phyloP scores from a whole-genome alignment of 2,113 vertebrate genomes.

The Ptyas mucosa region DNA sequence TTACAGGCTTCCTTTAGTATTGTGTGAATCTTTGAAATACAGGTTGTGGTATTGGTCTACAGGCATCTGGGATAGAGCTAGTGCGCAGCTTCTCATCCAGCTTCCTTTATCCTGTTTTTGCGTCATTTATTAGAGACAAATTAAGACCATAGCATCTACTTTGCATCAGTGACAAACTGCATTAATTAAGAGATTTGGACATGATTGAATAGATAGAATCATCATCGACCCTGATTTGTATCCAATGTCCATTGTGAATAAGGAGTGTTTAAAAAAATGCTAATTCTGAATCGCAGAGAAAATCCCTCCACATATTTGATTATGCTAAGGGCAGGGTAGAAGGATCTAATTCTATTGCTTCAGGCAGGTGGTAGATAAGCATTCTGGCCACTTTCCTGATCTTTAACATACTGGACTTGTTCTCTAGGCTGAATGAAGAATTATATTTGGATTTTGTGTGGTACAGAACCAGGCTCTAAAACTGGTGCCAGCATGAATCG shows the following conservation, averaged over 20 bases:
- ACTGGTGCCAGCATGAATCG: background rate
- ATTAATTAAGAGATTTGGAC: background rate
- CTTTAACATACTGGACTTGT: background rate
- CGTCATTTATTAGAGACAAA: background rate
- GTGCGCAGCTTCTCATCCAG: background rate
- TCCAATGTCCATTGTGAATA: background rate
- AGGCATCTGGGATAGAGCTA: background rate
- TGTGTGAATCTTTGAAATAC: background rate
- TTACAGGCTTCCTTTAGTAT: background rate
- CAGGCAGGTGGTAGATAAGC: background rate
- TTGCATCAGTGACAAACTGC: background rate
- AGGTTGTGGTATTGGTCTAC: background rate
- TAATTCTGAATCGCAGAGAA: background rate
- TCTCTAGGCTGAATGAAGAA: background rate
- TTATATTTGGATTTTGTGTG: constrained; percentile 1
- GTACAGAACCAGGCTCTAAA: background rate
- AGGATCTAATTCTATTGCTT: background rate
- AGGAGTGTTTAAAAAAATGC: background rate
- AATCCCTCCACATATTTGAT: background rate
- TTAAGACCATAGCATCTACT: background rate
- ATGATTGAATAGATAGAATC: background rate
- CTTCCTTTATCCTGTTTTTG: background rate
- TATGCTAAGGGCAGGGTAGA: background rate
- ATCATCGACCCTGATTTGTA: background rate
- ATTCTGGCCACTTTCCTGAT: background rate